Base-by-base conservation (phyloP, 2,797 vertebrate species). In the Eutrigla gurnardus region DNA sequence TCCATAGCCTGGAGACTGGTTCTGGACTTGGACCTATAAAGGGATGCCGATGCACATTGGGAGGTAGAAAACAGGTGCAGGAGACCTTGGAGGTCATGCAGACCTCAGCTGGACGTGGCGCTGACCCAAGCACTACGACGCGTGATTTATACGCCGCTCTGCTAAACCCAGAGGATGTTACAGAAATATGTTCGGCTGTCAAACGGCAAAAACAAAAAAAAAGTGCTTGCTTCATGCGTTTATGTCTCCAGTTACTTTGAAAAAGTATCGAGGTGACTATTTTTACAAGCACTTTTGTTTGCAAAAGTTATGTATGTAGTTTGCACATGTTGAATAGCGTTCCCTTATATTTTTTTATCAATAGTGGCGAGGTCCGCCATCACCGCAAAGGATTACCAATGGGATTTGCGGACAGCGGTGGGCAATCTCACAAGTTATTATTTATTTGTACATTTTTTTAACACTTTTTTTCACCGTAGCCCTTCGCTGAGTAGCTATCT, bases 71-170 rank as follows among this genome's bases (percentile, higher is more conserved):
- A 77, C 81, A 81, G 83, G 83, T 84, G 84, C 66, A 45, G 69
- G 66, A 85, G 69, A 62, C 50, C 32, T n/a, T 11, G 33, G 77
- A 82, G 88, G 87, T 88, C 87, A 78, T 1, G 39, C 61, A 75
- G 66, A 73, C 82, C 86, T 90, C 80, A 78, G 80, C 73, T 78
- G 83, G 83, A 86, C 77, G 45, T 6, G 49, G n/a, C 36, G 11
- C 78, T 84, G 85, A 86, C 81, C 85, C 78, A 84, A 86, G 79
- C 86, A 89, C 87, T 88, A 89, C 88, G 86, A 72, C 65, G 25
- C 5, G 2, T 46, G 75, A 89, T 89, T 80, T 81, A 86, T 73
- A 66, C 6, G 45, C 53, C 18, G 17, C 46, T 77, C 49, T n/a
- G 64, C 53, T 10, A 43, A 66, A 59, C n/a, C 53, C 18, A 4